Evolutionary conservation across 2,888 invertebrate genomes (phyloP).

Genomic region (Noctua fimbriata): DNA sequence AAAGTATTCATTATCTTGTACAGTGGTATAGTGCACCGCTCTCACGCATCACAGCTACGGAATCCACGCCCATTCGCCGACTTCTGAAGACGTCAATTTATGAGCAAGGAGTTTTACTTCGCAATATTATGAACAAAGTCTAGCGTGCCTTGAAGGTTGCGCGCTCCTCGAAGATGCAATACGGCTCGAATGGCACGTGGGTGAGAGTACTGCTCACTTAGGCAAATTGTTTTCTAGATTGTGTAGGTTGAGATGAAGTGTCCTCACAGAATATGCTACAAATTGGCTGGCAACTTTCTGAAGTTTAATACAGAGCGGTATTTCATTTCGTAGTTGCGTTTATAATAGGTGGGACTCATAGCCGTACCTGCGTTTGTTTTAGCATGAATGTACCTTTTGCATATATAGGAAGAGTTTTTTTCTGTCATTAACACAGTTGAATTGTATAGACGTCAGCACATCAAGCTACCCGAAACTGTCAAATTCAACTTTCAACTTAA

Average conservation of each 20-base stretch:
- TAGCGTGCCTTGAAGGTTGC: slow-evolving; percentile 29
- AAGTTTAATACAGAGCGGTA: slow-evolving; percentile 14
- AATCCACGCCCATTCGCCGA: slow-evolving; percentile 27
- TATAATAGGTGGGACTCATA: neutral
- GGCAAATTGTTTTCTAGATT: slow-evolving; percentile 55
- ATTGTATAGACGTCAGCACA: neutral
- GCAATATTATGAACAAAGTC: slow-evolving; percentile 59
- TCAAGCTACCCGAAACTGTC: too few species aligned
- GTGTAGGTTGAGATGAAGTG: slow-evolving; percentile 35
- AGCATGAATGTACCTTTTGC: neutral
- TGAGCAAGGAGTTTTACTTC: slow-evolving; percentile 59
- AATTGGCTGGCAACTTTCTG: slow-evolving; percentile 18
- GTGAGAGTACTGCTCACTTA: slow-evolving; percentile 37
- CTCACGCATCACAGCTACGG: slow-evolving; percentile 30
- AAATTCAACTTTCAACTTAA: too few species aligned
- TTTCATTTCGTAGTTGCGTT: slow-evolving; percentile 4
- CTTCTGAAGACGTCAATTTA: slow-evolving; percentile 60
- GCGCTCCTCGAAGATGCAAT: slow-evolving; percentile 43
- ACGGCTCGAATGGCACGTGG: slow-evolving; percentile 49
- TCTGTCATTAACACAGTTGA: neutral
- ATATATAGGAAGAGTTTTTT: neutral
- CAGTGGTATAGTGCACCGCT: slow-evolving; percentile 21
- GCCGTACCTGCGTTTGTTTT: neutral
- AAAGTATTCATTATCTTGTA: neutral
- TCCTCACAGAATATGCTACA: slow-evolving; percentile 28